Percentiles rank a stretch among this genome's conserved stretches.
Conservation (phyloP, 2,113 vertebrate species). For the Alectura lathami region DNA sequence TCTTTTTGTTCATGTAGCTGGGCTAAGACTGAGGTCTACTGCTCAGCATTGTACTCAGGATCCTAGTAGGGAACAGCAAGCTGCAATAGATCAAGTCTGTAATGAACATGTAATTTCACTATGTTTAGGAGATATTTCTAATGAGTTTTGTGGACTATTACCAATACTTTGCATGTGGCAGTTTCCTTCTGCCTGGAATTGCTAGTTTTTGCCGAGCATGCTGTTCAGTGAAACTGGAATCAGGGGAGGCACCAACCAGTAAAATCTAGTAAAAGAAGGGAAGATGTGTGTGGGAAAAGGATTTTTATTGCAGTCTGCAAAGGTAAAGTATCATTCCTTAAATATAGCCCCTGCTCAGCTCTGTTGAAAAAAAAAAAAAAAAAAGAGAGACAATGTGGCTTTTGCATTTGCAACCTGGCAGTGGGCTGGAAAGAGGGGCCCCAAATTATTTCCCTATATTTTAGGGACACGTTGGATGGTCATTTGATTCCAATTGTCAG, state of each 20-base stretch:
- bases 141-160: neutral
- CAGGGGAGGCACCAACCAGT: neutral
- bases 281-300: neutral
- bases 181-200: neutral
- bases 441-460: neutral
- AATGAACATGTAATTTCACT: neutral
- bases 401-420: neutral
- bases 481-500: slow-evolving; percentile 34
- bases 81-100: neutral
- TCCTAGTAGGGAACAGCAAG: neutral
- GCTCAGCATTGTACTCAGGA: neutral
- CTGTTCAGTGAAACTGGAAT: neutral
- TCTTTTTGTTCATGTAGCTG: neutral
- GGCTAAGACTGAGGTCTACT: neutral
- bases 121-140: neutral
- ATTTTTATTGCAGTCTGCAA: neutral
- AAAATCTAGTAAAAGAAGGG: neutral
- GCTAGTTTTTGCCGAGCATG: neutral
- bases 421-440: neutral
- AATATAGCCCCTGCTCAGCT: neutral
- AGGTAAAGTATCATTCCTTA: neutral
- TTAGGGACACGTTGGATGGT: neutral
- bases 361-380: neutral
- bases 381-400: neutral
- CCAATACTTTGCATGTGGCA: neutral